phyloP scores from a whole-genome alignment of 2,113 vertebrate genomes.

The Urocolius indicus region DNA sequence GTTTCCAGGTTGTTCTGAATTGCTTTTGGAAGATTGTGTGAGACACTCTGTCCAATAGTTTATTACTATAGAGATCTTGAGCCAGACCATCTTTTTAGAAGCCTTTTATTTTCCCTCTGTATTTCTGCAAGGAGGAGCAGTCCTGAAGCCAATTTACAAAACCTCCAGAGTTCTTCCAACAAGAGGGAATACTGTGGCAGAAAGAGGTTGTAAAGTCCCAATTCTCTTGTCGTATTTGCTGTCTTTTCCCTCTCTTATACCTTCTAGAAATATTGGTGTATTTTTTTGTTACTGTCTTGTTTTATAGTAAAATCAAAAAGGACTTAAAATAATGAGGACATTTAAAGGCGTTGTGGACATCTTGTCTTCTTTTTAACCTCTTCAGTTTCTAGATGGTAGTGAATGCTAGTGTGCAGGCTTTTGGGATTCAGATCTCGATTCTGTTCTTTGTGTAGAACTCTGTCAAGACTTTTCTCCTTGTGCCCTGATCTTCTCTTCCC shows the following conservation, averaged over 20 bases:
- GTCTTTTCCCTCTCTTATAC: background rate
- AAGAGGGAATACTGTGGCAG: background rate
- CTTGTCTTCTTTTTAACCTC: background rate
- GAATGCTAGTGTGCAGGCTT: background rate
- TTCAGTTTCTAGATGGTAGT: background rate
- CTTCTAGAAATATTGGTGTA: background rate
- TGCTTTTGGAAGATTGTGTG: slow-evolving; percentile 14
- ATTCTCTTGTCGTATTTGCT: background rate
- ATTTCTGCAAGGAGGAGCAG: background rate
- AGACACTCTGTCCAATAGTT: background rate
- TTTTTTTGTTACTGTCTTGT: background rate
- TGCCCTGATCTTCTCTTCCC: background rate
- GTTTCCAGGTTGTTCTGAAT: background rate
- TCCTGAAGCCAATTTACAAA: background rate
- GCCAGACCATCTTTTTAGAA: background rate
- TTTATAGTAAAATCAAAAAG: background rate
- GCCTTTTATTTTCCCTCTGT: background rate
- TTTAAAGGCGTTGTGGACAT: background rate
- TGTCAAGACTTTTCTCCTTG: background rate
- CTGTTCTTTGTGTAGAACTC: background rate
- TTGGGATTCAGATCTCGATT: background rate
- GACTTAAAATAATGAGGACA: background rate
- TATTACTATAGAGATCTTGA: slow-evolving; percentile 6
- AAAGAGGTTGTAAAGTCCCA: background rate
- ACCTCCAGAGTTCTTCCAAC: background rate